Conservation (phyloP, 2,888 invertebrate species). For the Acheta domesticus region DNA sequence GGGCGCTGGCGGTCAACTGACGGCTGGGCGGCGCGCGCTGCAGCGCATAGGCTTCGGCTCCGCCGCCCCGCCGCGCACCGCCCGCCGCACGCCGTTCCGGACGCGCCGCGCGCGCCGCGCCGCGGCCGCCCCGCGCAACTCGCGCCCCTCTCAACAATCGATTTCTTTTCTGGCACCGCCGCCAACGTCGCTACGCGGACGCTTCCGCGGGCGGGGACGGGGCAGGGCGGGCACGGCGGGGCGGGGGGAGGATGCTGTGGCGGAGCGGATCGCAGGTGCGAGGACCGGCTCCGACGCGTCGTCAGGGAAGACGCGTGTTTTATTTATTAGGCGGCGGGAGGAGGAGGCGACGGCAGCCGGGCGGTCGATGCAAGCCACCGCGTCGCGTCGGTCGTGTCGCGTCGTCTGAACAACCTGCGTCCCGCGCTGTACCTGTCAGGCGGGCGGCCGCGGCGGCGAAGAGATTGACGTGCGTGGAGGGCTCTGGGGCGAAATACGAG, state of each 20-base stretch:
- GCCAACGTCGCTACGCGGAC: neutral
- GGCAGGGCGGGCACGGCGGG: too few species aligned
- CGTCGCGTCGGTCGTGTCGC: too few species aligned
- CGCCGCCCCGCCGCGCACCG: constrained; percentile 22
- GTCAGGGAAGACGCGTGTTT: neutral
- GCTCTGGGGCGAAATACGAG: too few species aligned
- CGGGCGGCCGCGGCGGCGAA: too few species aligned
- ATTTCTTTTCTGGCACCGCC: constrained; percentile 21
- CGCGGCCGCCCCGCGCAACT: neutral
- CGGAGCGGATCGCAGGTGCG: neutral
- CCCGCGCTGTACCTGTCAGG: too few species aligned
- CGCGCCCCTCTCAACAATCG: constrained; percentile 26
- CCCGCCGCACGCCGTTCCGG: constrained; percentile 24
- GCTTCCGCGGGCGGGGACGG: too few species aligned
- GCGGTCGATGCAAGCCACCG: too few species aligned
- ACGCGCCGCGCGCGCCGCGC: constrained; percentile 12
- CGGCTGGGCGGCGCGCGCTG: constrained; percentile 21
- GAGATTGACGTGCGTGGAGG: too few species aligned
- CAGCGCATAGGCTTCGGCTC: neutral
- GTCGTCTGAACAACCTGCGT: too few species aligned
- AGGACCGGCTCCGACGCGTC: neutral
- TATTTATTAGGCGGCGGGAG: too few species aligned
- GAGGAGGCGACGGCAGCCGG: too few species aligned
- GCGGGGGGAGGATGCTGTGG: neutral
- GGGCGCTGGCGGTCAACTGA: neutral